Conservation (phyloP, 2,797 vertebrate species). For the Sphenopsis melanotis region DNA sequence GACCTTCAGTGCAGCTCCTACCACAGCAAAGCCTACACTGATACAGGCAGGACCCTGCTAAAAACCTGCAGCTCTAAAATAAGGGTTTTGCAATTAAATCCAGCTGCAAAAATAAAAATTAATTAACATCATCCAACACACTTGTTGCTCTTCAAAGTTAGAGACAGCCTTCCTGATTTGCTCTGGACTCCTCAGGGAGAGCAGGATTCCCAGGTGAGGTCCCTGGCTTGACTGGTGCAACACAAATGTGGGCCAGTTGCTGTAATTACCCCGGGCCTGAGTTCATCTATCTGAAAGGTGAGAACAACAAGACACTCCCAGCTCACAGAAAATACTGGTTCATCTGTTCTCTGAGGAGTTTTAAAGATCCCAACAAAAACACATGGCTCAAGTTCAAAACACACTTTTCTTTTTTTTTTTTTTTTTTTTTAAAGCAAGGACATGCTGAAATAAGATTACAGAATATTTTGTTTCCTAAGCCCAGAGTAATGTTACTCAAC, state of each 20-base stretch:
- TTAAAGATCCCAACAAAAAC: neutral
- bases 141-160: neutral
- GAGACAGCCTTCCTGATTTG: accelerated
- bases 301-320: neutral
- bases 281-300: neutral
- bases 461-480: conserved; percentile 3
- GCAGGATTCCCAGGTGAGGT: neutral
- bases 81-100: neutral
- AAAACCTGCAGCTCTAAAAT: neutral
- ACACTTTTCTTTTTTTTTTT: neutral
- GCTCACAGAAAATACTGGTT: neutral
- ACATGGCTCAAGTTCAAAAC: neutral
- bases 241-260: neutral
- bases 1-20: neutral
- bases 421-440: neutral
- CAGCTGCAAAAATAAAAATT: neutral
- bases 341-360: neutral
- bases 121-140: neutral
- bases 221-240: neutral
- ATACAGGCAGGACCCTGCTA: neutral
- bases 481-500: conserved; percentile 16
- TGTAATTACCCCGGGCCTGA: neutral
- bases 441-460: conserved; percentile 7
- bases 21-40: accelerated
- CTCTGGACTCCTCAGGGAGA: neutral